Percentiles rank a stretch among this genome's conserved stretches.
Conservation (phyloP, 2,113 vertebrate species). For the Gambusia affinis region DNA sequence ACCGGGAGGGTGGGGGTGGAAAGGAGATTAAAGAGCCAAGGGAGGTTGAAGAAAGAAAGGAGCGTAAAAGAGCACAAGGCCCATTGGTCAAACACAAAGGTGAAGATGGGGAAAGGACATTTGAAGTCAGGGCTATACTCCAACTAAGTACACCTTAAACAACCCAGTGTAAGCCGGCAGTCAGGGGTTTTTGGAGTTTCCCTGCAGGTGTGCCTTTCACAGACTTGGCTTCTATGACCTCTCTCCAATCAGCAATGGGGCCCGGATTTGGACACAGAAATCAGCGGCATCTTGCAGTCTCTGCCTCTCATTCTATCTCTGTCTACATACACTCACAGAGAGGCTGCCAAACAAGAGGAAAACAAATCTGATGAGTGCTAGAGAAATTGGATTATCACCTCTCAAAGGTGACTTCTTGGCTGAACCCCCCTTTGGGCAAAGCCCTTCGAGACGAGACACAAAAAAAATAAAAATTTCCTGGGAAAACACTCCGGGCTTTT, state of each 20-base stretch:
- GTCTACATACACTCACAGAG: conserved; percentile 31
- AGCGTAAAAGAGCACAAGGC: conserved; percentile 80
- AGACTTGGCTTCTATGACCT: conserved; percentile 75
- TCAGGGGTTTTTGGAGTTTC: conserved; percentile 69
- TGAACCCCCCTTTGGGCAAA: conserved; percentile 75
- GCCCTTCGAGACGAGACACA: conserved; percentile 76
- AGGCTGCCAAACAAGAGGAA: conserved; percentile 61
- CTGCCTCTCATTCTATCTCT: conserved; percentile 37
- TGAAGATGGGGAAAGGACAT: conserved; percentile 71
- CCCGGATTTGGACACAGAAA: conserved; percentile 56
- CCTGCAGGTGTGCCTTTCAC: conserved; percentile 83
- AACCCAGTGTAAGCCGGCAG: conserved; percentile 70
- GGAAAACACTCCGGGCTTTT: conserved; percentile 68
- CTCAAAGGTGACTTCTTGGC: conserved; percentile 80
- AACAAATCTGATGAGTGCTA: conserved; percentile 78
- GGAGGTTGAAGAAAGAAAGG: conserved; percentile 73
- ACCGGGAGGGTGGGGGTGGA: conserved; percentile 64
- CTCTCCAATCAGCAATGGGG: conserved; percentile 68
- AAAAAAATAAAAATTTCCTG: conserved; percentile 72
- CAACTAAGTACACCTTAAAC: conserved; percentile 84
- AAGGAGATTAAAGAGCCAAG: conserved; percentile 78
- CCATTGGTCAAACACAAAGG: conserved; percentile 83
- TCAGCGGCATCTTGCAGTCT: conserved; percentile 60
- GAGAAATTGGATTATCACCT: conserved; percentile 84
- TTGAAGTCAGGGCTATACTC: conserved; percentile 80